Percentiles rank a stretch among this genome's conserved stretches.
phyloP scores from a whole-genome alignment of 2,888 invertebrate genomes.

The Sinhomidia bicolor region DNA sequence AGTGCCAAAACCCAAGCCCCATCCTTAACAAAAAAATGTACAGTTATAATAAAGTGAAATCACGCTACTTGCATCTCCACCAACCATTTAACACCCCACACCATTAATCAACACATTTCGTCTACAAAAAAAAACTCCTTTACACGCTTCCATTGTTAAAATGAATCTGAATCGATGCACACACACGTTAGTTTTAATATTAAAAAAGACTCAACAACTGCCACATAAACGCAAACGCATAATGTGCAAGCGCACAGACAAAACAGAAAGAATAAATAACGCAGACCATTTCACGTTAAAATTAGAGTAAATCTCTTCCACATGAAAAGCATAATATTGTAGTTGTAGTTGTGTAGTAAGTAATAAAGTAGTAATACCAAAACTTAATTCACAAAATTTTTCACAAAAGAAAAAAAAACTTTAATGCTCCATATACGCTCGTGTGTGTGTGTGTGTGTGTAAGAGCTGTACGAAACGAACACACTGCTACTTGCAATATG shows the following conservation, averaged over 20 bases:
- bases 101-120: no score
- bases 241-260: not conserved
- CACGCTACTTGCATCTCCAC: not conserved
- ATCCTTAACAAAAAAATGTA: no score
- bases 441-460: not conserved
- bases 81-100: not conserved
- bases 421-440: constrained; percentile 8
- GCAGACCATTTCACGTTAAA: not conserved
- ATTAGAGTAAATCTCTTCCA: not conserved
- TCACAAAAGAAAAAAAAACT: not conserved
- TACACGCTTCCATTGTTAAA: not conserved
- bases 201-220: not conserved
- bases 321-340: not conserved
- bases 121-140: no score
- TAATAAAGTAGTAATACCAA: not conserved
- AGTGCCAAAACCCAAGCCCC: not conserved
- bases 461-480: not conserved
- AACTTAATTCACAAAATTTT: not conserved
- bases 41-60: not conserved
- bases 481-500: not conserved
- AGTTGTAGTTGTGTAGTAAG: no score
- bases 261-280: no score
- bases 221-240: not conserved
- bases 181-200: not conserved
- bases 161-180: not conserved